phyloP scores from a whole-genome alignment of 30 jellyfish, hydroid and myxozoan species.

The Aurelia aurita region DNA sequence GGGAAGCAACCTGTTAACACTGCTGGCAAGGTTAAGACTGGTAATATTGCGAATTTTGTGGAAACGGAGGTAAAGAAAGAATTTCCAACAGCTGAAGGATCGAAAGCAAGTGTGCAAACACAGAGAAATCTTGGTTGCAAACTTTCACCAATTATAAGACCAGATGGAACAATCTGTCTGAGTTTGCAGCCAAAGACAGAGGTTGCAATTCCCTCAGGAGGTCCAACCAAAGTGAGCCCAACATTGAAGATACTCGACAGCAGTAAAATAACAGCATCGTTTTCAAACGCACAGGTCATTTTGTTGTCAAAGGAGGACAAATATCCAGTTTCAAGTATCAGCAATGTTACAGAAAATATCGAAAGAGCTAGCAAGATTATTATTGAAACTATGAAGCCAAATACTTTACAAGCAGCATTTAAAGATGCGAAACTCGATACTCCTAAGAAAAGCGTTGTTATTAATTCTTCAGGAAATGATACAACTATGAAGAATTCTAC shows the following conservation, averaged over 20 bases:
- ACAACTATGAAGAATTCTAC: too few relatives aligned
- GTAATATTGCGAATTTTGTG: too few relatives aligned
- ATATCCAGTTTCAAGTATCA: background rate
- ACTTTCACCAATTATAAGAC: too few relatives aligned
- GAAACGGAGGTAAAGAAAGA: too few relatives aligned
- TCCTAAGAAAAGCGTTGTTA: background rate
- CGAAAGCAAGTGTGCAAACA: too few relatives aligned
- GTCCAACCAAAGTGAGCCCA: background rate
- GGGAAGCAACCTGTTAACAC: too few relatives aligned
- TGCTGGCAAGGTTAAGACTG: too few relatives aligned
- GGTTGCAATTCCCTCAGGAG: background rate
- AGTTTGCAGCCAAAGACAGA: background rate
- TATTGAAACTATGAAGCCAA: background rate
- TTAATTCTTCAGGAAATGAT: background rate
- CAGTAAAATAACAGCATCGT: background rate
- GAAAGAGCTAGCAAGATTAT: background rate
- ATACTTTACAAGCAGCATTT: background rate
- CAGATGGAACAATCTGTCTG: too few relatives aligned
- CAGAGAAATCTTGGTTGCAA: too few relatives aligned
- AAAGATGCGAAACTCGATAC: background rate
- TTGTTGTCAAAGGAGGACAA: background rate
- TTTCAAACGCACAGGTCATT: background rate
- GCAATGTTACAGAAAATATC: background rate
- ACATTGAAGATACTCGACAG: background rate
- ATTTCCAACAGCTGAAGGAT: too few relatives aligned